Percentiles rank a stretch among this genome's conserved stretches.
Evolutionary conservation across 2,888 invertebrate genomes (phyloP).

Genomic region (Pollenia angustigena): DNA sequence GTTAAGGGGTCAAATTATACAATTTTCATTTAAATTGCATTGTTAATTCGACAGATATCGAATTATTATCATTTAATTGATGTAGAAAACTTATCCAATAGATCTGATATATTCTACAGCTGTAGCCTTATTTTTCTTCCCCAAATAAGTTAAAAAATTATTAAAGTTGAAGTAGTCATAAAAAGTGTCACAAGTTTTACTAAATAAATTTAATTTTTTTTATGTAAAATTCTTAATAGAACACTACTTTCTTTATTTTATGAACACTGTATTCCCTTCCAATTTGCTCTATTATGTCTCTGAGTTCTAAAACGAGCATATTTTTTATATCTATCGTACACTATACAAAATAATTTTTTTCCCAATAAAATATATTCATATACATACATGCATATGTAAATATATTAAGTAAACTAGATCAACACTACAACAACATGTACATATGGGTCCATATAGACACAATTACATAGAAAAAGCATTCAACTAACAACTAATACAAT

Average conservation of each 20-base stretch:
- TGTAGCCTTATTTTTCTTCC: too few species aligned
- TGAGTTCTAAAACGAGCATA: neutral
- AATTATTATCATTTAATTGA: too few species aligned
- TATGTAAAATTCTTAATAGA: neutral
- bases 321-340: slow-evolving; percentile 3
- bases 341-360: slow-evolving; percentile 2
- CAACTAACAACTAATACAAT: slow-evolving; percentile 62
- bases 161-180: too few species aligned
- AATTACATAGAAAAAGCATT: neutral
- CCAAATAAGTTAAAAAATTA: too few species aligned
- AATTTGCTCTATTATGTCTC: slow-evolving; percentile 29
- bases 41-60: too few species aligned
- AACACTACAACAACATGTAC: slow-evolving; percentile 21
- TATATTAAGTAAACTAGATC: slow-evolving; percentile 53
- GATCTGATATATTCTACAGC: too few species aligned
- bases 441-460: neutral
- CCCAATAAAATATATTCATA: neutral
- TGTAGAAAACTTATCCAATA: too few species aligned
- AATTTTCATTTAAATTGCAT: too few species aligned
- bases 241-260: neutral
- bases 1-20: too few species aligned
- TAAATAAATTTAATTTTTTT: too few species aligned
- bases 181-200: too few species aligned
- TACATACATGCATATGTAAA: neutral
- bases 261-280: slow-evolving; percentile 18